These are phyloP conservation scores for Pseudomyrmex pallidus DNA, from an alignment of 1,140 invertebrate genomes.

Conservation along the genomic window DNA sequence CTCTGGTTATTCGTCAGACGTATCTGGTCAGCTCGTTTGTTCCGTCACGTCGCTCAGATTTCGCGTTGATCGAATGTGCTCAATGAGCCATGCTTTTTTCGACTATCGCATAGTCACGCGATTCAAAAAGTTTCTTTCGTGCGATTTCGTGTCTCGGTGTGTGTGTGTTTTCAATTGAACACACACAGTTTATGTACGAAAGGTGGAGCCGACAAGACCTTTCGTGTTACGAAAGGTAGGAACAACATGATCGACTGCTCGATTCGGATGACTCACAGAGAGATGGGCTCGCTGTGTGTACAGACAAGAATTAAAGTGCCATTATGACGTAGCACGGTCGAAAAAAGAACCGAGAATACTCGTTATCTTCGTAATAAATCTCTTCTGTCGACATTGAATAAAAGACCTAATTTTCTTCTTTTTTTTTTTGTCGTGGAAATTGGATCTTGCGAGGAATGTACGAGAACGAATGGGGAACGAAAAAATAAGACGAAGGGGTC, in stretches of 20 bases:
- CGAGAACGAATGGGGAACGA: not conserved
- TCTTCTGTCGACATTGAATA: not conserved
- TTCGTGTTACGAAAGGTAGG: slow-evolving; percentile 15
- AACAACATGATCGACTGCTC: slow-evolving; percentile 9
- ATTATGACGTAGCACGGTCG: not conserved
- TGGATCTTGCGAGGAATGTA: not conserved
- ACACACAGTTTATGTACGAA: not conserved
- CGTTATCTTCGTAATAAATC: slow-evolving; percentile 6
- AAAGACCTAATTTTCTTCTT: not conserved
- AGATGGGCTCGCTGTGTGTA: not conserved
- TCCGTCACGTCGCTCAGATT: slow-evolving; percentile 54
- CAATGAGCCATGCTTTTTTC: slow-evolving; percentile 45
- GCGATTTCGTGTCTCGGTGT: not conserved
- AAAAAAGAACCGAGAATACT: not conserved
- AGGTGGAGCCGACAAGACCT: slow-evolving; percentile 20
- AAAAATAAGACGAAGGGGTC: slow-evolving; percentile 14
- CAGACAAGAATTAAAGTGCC: slow-evolving; percentile 3
- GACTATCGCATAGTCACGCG: slow-evolving; percentile 56
- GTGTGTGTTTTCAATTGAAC: slow-evolving; percentile 5
- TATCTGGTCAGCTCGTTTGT: slow-evolving; percentile 48
- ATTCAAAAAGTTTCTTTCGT: slow-evolving; percentile 52
- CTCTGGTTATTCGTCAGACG: slow-evolving; percentile 43
- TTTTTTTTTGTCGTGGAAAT: too few relatives aligned
- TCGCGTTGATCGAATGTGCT: slow-evolving; percentile 64
- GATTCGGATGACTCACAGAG: too few relatives aligned